Evolutionary conservation across 2,113 vertebrate species (phyloP).

Genomic region (Forbesichthys agassizii): DNA sequence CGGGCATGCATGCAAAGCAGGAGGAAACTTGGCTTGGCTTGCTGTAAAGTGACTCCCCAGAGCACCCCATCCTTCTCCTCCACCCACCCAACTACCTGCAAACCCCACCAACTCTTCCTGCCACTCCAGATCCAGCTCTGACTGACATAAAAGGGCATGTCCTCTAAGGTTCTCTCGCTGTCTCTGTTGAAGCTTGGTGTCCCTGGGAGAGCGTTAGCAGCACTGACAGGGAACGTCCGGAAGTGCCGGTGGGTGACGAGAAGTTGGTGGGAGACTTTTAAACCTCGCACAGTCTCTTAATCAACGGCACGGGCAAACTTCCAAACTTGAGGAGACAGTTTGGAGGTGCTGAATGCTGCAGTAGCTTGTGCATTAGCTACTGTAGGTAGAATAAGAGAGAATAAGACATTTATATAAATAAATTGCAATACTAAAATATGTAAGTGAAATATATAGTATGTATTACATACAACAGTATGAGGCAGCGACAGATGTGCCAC

Average conservation of each 20-base stretch:
- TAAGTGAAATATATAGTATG: too few species aligned
- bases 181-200: constrained; percentile 33
- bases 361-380: too few species aligned
- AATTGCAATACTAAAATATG: too few species aligned
- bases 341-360: constrained; percentile 12
- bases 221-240: constrained; percentile 12
- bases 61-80: constrained; percentile 18
- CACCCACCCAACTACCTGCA: background rate
- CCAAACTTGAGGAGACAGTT: constrained; percentile 22
- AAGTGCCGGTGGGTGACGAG: background rate
- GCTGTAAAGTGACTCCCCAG: constrained; percentile 39
- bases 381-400: too few species aligned
- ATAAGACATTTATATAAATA: too few species aligned
- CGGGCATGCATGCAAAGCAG: constrained; percentile 69
- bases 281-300: constrained; percentile 16
- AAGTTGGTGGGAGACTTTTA: constrained; percentile 11
- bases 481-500: too few species aligned
- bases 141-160: constrained; percentile 61
- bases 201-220: constrained; percentile 19
- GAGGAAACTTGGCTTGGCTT: constrained; percentile 59
- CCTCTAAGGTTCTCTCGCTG: constrained; percentile 49
- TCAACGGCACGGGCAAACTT: constrained; percentile 11
- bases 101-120: background rate
- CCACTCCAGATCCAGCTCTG: constrained; percentile 23
- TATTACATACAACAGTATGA: too few species aligned